Evolutionary conservation across 2,113 vertebrate genomes (phyloP), one percentile per base, ranked within the genome.

Genomic region (Lagopus muta): DNA sequence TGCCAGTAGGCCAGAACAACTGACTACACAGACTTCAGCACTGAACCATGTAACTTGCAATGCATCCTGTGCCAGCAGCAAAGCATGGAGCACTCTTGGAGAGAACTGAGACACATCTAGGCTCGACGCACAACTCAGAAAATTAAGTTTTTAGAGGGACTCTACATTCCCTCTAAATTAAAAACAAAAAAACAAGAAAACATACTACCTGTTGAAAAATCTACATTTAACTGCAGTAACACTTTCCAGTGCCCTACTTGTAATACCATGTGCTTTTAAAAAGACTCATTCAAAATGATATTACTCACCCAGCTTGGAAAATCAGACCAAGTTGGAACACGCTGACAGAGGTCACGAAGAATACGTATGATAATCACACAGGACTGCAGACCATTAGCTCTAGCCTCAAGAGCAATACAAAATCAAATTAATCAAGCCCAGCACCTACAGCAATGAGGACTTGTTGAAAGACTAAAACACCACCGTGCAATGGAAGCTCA

Each of bases 321-420:
- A 90, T 99, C 97, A 67, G 99, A 99, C 99, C 99, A 99, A 20
- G 99, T 99, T 13, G 99, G 99, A 91, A 99, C 99, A 25, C 99
- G 97, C 47, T 99, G 99, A 97, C 99, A 99, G 34, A 99, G 99
- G 93, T 99, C 99, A 95, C 99, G 98, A 92, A 99, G 99, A 97
- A 99, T 99, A 79, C 99, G 99, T 97, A 99, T 99, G 97, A 99
- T 98, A 98, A 99, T 97, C 97, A 99, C 99, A 95, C 99, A 99
- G 96, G 99, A 99, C 95, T 99, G 99, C 88, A 99, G 98, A 91
- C 99, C 99, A 89, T 99, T 99, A 97, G 99, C 99, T 98, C 99
- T 99, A 98, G 99, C 99, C 99, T 99, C 99, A 97, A 99, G 98
- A 98, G 97, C 97, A 98, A 99, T 97, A 98, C 96, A 98, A 98